Evolutionary conservation across 2,797 vertebrate species (phyloP).

Genomic region (Tragelaphus oryx): DNA sequence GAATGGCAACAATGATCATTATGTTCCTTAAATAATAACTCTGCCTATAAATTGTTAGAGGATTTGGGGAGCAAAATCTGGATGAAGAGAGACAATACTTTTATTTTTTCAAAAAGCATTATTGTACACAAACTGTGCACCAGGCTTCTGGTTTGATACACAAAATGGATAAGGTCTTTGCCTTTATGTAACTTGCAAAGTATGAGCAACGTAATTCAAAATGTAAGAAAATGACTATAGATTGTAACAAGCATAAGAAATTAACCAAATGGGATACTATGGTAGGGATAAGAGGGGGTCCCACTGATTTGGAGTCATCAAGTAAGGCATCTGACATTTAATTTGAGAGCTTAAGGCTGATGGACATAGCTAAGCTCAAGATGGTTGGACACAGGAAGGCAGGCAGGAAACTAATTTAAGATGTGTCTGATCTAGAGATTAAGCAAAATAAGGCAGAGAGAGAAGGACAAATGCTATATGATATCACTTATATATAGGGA

Average conservation of each 20-base stretch:
- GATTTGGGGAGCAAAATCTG: not conserved
- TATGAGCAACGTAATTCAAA: not conserved
- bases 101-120: not conserved
- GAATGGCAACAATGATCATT: not conserved
- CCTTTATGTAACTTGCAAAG: not conserved
- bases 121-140: not conserved
- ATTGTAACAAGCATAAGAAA: not conserved
- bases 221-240: not conserved
- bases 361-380: not conserved
- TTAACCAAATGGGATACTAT: not conserved
- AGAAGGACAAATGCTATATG: not conserved
- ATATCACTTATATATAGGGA: not conserved
- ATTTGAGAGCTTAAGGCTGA: not conserved
- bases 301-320: rapidly evolving
- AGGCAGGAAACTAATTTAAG: not conserved
- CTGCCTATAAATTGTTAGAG: not conserved
- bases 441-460: not conserved
- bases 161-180: not conserved
- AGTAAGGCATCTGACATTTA: not conserved
- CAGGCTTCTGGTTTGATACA: not conserved
- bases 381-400: rapidly evolving
- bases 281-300: rapidly evolving
- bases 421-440: not conserved
- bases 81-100: not conserved
- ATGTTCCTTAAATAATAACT: not conserved